Conservation (phyloP, 2,113 vertebrate species). For the Fulmarus glacialis region DNA sequence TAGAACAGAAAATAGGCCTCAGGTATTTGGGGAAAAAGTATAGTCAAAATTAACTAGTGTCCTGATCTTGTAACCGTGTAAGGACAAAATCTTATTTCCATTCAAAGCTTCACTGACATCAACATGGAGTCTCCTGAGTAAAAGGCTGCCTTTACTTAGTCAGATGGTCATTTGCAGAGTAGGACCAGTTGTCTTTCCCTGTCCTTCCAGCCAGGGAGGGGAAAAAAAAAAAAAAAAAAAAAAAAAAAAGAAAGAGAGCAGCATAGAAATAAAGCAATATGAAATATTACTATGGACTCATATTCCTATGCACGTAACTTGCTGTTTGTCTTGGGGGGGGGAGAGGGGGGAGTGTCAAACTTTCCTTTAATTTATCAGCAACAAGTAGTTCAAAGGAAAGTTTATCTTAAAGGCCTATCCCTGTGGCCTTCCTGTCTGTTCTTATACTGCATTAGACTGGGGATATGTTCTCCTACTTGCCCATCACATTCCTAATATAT, state of each 20-base stretch:
- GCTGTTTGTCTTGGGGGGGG: neutral
- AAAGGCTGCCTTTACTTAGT: neutral
- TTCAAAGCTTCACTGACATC: neutral
- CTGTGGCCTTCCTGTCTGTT: neutral
- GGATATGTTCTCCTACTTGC: neutral
- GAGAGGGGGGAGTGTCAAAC: no score
- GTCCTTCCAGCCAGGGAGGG: neutral
- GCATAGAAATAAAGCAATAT: neutral
- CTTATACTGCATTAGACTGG: neutral
- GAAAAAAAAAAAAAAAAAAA: neutral
- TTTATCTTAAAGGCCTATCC: neutral
- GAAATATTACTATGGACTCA: neutral
- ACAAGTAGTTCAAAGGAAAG: neutral
- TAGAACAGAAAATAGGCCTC: conserved; percentile 31
- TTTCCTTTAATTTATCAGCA: neutral
- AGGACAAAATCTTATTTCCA: neutral
- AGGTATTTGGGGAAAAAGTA: neutral
- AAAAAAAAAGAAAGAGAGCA: neutral
- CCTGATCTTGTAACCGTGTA: neutral
- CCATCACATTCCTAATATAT: neutral
- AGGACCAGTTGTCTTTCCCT: neutral
- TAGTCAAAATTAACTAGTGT: neutral
- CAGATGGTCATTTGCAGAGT: neutral
- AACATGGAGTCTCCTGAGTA: neutral
- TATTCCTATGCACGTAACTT: neutral